phyloP scores from a whole-genome alignment of 2,888 invertebrate species.

The Cremastinae sp. region DNA sequence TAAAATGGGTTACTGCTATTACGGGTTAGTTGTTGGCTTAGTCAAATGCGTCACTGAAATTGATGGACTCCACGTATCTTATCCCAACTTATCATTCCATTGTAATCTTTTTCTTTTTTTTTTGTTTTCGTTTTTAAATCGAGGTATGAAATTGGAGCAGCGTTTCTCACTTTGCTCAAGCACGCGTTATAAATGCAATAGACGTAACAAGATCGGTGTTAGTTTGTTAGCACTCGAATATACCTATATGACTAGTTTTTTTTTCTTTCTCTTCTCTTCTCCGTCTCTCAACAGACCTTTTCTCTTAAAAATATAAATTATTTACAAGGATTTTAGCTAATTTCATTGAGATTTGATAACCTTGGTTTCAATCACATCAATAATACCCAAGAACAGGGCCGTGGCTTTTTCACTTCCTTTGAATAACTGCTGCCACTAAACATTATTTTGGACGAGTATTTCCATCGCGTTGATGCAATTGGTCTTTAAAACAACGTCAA shows the following conservation, averaged over 20 bases:
- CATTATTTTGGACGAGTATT: constrained; percentile 60
- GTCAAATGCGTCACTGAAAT: constrained; percentile 74
- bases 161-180: constrained; percentile 70
- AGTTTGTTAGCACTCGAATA: constrained; percentile 79
- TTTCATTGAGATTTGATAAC: constrained; percentile 76
- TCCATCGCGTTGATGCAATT: constrained; percentile 59
- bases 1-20: constrained; percentile 74
- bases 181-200: constrained; percentile 77
- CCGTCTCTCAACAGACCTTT: constrained; percentile 75
- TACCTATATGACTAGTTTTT: constrained; percentile 79
- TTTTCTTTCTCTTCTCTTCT: constrained; percentile 15
- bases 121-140: constrained; percentile 60
- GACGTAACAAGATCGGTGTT: constrained; percentile 78
- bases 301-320: constrained; percentile 80
- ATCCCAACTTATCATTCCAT: constrained; percentile 27
- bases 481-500: constrained; percentile 52
- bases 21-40: constrained; percentile 75
- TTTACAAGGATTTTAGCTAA: constrained; percentile 77
- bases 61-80: constrained; percentile 59
- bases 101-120: constrained; percentile 16
- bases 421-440: constrained; percentile 59
- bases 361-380: constrained; percentile 78
- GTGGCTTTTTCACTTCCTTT: constrained; percentile 68
- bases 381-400: constrained; percentile 77
- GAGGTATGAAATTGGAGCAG: constrained; percentile 76